phyloP scores from a whole-genome alignment of 2,888 invertebrate species.

The Drosophila macrospina region DNA sequence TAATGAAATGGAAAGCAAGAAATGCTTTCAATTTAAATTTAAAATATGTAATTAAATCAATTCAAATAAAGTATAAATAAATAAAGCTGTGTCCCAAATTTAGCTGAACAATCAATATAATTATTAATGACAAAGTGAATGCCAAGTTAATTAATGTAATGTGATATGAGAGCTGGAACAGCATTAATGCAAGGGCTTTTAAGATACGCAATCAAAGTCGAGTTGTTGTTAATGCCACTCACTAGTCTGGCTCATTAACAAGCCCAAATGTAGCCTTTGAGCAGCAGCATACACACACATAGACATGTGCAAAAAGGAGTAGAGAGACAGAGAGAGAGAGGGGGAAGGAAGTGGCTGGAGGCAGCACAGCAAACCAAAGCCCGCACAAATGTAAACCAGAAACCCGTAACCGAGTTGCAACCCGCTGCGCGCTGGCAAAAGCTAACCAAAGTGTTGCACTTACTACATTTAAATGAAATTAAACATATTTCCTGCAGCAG shows the following conservation, averaged over 20 bases:
- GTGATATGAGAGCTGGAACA: conserved; percentile 1
- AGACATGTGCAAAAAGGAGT: conserved; percentile 31
- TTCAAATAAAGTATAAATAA: not conserved
- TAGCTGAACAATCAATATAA: not conserved
- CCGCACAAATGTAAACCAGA: conserved; percentile 37
- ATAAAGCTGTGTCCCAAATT: not conserved
- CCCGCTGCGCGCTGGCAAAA: conserved; percentile 34
- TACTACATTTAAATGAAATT: conserved; percentile 78
- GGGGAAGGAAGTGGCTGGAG: not conserved
- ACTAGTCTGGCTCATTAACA: conserved; percentile 41
- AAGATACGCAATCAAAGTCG: conserved; percentile 21
- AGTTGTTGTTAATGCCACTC: conserved; percentile 23
- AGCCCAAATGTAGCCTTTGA: conserved; percentile 49
- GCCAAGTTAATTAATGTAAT: not conserved
- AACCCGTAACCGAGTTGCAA: conserved; percentile 14
- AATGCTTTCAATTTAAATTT: no score
- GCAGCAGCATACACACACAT: not conserved
- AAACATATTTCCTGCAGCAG: conserved; percentile 78
- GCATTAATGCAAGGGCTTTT: conserved; percentile 14
- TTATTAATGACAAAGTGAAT: not conserved
- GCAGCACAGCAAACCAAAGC: conserved; percentile 4
- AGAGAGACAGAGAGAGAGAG: not conserved
- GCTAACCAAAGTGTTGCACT: conserved; percentile 79
- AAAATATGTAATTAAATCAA: no score
- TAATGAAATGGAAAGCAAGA: no score